phyloP scores from a whole-genome alignment of 2,113 vertebrate species.

The Rallus limicola region DNA sequence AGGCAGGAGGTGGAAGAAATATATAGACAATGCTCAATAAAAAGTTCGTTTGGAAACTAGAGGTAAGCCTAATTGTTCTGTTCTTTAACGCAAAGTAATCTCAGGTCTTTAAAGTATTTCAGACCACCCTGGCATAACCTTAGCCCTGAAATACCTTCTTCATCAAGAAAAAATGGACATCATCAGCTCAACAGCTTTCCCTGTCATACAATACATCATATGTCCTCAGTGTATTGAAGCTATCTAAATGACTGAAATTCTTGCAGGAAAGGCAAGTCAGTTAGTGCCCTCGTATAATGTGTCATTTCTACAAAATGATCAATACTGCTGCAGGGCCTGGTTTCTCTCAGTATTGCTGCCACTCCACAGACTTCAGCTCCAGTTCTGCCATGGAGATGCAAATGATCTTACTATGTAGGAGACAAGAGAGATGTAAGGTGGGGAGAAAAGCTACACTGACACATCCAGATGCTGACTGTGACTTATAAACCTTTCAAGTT shows the following conservation, averaged over 20 bases:
- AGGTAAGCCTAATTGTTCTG: background rate
- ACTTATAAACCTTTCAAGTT: background rate
- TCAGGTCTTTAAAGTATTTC: background rate
- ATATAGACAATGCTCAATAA: background rate
- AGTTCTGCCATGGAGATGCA: background rate
- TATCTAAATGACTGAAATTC: background rate
- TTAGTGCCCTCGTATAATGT: background rate
- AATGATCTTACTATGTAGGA: background rate
- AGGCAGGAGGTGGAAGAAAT: background rate
- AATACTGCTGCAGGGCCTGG: background rate
- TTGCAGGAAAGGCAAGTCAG: background rate
- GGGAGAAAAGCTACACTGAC: background rate
- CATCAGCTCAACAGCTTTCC: background rate
- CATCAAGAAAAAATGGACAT: background rate
- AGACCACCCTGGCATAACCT: background rate
- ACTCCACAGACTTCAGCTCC: accelerated
- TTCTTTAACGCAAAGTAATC: background rate
- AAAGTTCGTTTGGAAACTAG: background rate
- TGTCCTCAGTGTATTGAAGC: accelerated
- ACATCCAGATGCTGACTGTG: background rate
- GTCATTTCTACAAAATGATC: background rate
- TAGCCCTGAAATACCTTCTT: background rate
- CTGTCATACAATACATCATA: accelerated
- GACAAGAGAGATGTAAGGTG: accelerated
- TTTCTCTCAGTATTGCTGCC: background rate